phyloP scores from a whole-genome alignment of 2,797 vertebrate species.

The Tokudaia tokunoshimensis region DNA sequence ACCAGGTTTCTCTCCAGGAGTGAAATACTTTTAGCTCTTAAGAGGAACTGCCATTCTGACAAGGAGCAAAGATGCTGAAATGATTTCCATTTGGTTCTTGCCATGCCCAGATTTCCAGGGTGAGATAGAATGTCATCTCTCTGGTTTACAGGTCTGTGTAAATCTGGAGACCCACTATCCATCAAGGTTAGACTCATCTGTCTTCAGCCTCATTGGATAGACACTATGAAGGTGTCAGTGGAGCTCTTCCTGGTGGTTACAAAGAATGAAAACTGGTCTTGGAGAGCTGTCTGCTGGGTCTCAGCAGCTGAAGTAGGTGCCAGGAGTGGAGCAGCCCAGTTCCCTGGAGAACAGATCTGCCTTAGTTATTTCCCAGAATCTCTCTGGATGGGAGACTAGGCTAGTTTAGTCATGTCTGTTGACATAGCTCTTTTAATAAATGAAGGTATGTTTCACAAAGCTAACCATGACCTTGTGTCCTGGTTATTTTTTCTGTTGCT shows the following conservation, averaged over 20 bases:
- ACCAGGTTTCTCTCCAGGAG: background rate
- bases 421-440: background rate
- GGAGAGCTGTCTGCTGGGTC: constrained; percentile 21
- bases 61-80: background rate
- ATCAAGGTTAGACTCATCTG: background rate
- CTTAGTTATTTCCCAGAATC: constrained; percentile 21
- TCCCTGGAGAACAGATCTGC: background rate
- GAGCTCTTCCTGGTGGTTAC: constrained; percentile 5
- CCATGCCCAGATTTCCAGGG: background rate
- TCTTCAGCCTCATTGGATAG: background rate
- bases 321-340: background rate
- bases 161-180: background rate
- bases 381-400: background rate
- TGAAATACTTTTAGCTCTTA: constrained; percentile 46
- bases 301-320: background rate
- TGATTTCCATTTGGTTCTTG: constrained; percentile 29
- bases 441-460: constrained; percentile 5
- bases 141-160: background rate
- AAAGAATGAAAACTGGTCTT: background rate
- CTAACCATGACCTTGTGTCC: background rate
- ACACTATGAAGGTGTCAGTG: background rate
- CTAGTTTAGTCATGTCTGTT: background rate
- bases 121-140: background rate
- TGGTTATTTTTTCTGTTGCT: background rate
- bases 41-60: background rate